Base-by-base conservation (phyloP, 2,888 invertebrate genomes). In the Trachelus stipa region DNA sequence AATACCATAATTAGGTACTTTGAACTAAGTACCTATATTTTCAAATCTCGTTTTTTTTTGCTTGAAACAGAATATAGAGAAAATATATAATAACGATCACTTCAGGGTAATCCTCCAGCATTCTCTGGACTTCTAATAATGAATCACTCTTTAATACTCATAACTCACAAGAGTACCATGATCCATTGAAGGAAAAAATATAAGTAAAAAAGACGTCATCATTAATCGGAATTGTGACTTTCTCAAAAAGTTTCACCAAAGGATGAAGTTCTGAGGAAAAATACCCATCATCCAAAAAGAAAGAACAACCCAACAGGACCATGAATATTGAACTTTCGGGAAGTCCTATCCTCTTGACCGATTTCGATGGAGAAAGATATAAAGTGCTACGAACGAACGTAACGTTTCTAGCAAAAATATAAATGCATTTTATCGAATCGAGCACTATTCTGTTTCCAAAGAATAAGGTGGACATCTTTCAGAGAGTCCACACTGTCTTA, bases 381-480 rank as follows among this genome's bases (percentile, higher is more conserved):
- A 56, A 56, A 56, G 23, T 56, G 56, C 56, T 56, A 56, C 56
- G 56, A 56, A 56, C 56, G 56, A 56, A 56, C 56, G 56, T 56
- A 56, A 56, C 23, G 56, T 56, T 56, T 56, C 56, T 56, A 56
- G 71, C 71, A 34, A 71, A 71, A 71, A 71, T 34, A 33, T 69
- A 69, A 69, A 69, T 33, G 71, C 71, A 71, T 23, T 34, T 34
- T 34, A 71, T 34, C 15, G 33, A 34, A 12, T 31, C 71, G 71
- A 34, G 71, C 71, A 71, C 71, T 71, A 34, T 34, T 15, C 71
- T 23, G 23, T 2, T 23, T 56, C 56, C 56, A 56, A 56, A 23
- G 56, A 6, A 40, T 40, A 40, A 40, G 15, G 40, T 23, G 56
- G 56, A 56, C 56, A 9, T 56, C 56, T 23, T 56, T 56, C 23